A percentile compares a stretch with the other conserved stretches of the same genome.
phyloP scores from a whole-genome alignment of 2,888 invertebrate species.

The Theristus sp. region DNA sequence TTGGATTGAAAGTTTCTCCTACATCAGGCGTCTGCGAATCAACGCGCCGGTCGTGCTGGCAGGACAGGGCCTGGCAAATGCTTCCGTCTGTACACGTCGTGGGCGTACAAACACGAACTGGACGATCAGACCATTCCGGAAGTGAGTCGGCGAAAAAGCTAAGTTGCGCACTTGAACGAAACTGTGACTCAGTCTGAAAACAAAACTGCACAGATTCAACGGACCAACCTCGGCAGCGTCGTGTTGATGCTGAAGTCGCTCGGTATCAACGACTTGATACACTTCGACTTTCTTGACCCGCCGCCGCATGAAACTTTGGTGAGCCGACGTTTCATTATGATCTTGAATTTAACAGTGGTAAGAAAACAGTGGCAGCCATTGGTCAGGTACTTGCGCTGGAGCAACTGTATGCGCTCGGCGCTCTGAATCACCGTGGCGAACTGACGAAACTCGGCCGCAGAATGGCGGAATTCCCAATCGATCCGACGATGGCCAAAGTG shows the following conservation, averaged over 20 bases:
- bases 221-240: constrained; percentile 91
- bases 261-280: constrained; percentile 87
- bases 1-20: constrained; percentile 7
- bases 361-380: too few relatives aligned
- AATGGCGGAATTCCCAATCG: constrained; percentile 98
- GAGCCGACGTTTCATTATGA: constrained; percentile 32
- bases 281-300: constrained; percentile 95
- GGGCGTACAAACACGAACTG: constrained; percentile 93
- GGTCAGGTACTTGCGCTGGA: constrained; percentile 63
- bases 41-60: constrained; percentile 47
- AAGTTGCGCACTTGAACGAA: too few relatives aligned
- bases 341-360: too few relatives aligned
- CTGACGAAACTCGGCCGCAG: constrained; percentile 82
- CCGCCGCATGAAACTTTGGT: constrained; percentile 79
- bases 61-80: constrained; percentile 92
- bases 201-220: constrained; percentile 61
- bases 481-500: constrained; percentile 99
- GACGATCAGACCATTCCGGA: constrained; percentile 96
- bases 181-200: too few relatives aligned
- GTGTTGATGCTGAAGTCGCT: constrained; percentile 86
- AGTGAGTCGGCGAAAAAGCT: too few relatives aligned
- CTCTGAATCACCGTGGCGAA: constrained; percentile 89
- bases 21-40: not conserved
- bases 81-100: constrained; percentile 88
- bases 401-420: constrained; percentile 88